phyloP scores from a whole-genome alignment of 2,113 vertebrate genomes.

The Lycaon pictus region DNA sequence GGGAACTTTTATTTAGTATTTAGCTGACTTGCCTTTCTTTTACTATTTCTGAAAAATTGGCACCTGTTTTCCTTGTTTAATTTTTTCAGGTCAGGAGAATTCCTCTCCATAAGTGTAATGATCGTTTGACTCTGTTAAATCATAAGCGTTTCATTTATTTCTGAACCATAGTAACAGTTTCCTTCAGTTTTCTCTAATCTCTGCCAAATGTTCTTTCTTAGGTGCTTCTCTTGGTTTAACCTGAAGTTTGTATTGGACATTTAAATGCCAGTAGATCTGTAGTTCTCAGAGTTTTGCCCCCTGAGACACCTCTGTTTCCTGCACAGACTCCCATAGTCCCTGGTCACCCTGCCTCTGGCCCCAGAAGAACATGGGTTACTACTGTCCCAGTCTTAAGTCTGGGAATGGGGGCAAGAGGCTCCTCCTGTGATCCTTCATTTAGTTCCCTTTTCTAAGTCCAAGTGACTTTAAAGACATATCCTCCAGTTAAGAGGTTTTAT shows the following conservation, averaged over 20 bases:
- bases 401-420: background rate
- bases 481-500: background rate
- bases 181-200: background rate
- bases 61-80: background rate
- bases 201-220: background rate
- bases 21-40: background rate
- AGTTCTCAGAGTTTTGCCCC: background rate
- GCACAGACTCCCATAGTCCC: background rate
- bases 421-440: background rate
- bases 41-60: background rate
- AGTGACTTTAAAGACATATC: background rate
- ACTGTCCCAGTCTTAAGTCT: rapidly evolving
- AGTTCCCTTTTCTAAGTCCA: background rate
- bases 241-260: background rate
- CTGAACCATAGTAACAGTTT: background rate
- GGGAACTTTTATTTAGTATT: background rate
- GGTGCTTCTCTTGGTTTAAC: background rate
- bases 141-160: background rate
- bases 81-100: background rate
- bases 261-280: background rate
- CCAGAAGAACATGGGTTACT: background rate
- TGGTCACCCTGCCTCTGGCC: background rate
- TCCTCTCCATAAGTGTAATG: background rate
- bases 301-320: background rate
- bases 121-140: background rate